Conservation (phyloP, 2,888 invertebrate genomes). For the Nematopogon swammerdamellus region DNA sequence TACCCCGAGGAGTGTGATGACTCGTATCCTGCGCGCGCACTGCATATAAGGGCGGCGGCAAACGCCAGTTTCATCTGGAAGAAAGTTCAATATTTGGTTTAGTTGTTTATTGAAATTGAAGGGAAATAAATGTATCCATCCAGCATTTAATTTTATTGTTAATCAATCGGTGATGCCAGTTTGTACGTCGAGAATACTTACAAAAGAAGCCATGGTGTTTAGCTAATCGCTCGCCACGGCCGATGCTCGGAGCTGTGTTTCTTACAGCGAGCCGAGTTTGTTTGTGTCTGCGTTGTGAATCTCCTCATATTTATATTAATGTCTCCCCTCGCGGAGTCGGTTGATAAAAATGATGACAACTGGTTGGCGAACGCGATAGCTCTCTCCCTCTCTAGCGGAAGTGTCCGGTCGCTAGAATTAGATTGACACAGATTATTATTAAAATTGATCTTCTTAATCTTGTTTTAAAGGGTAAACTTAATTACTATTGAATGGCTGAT, state of each 20-base stretch:
- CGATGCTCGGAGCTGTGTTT: constrained; percentile 25
- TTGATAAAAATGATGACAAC: constrained; percentile 26
- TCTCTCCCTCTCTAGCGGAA: constrained; percentile 44
- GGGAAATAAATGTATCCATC: too few relatives aligned
- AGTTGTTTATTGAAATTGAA: neutral
- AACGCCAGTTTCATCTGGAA: constrained; percentile 39
- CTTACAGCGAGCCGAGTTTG: constrained; percentile 38
- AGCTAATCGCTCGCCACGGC: constrained; percentile 51
- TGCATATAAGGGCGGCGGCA: constrained; percentile 42
- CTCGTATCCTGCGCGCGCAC: constrained; percentile 30
- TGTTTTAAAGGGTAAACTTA: too few relatives aligned
- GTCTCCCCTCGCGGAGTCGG: constrained; percentile 18
- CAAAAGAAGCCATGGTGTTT: constrained; percentile 46
- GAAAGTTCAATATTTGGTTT: neutral
- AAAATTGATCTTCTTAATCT: too few relatives aligned
- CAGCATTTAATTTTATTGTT: too few relatives aligned
- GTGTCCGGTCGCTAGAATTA: neutral
- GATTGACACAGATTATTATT: neutral
- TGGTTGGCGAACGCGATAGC: constrained; percentile 23
- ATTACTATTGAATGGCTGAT: too few relatives aligned
- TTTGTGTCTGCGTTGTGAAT: constrained; percentile 32
- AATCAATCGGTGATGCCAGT: too few relatives aligned
- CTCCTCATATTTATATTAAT: constrained; percentile 46
- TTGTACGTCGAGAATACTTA: too few relatives aligned
- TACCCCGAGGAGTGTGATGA: too few relatives aligned